phyloP scores from a whole-genome alignment of 2,888 invertebrate species.

The Stenurella melanura region DNA sequence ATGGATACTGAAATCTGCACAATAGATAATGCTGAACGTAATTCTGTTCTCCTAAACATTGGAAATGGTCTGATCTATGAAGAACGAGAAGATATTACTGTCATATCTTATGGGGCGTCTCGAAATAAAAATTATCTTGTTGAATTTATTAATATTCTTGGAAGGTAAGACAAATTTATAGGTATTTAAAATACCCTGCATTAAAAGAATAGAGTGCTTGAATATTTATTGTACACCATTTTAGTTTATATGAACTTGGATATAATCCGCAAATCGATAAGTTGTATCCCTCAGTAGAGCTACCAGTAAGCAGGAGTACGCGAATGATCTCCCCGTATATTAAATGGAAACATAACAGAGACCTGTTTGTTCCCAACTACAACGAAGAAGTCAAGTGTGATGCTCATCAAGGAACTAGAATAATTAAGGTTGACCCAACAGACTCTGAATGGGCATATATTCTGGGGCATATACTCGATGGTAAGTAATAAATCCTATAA shows the following conservation, averaged over 20 bases:
- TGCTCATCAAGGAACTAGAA: too few species aligned
- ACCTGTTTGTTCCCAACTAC: not conserved
- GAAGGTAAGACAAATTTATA: too few species aligned
- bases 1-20: too few species aligned
- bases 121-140: too few species aligned
- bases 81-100: too few species aligned
- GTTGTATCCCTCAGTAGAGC: conserved; percentile 84
- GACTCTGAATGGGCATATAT: not conserved
- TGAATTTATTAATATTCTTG: too few species aligned
- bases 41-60: too few species aligned
- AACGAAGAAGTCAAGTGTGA: not conserved
- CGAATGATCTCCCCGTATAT: conserved; percentile 79
- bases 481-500: not conserved
- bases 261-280: conserved; percentile 83
- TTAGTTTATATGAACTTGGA: conserved; percentile 86
- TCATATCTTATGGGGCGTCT: too few species aligned
- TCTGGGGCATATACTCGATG: not conserved
- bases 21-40: too few species aligned
- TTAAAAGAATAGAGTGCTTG: too few species aligned
- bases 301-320: conserved; percentile 83
- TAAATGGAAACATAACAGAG: conserved; percentile 89
- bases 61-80: too few species aligned
- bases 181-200: too few species aligned
- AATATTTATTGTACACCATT: conserved; percentile 48
- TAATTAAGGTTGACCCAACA: not conserved